These are phyloP conservation scores for Drosophila kohkoa DNA, from an alignment of 1,140 invertebrate species.

Conservation along the genomic window DNA sequence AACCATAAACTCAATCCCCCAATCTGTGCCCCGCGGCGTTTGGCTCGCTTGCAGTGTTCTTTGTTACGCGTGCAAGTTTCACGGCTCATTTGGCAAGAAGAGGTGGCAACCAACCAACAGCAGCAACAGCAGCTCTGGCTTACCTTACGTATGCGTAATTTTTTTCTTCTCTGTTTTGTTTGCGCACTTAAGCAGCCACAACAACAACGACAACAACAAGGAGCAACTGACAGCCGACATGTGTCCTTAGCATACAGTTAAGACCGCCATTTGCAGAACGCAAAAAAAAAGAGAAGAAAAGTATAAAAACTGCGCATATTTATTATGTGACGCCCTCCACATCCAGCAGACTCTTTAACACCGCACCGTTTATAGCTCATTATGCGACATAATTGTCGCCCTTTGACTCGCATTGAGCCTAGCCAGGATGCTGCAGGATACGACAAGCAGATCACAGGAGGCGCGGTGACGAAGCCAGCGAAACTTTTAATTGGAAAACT, in stretches of 20 bases:
- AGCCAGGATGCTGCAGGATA: neutral
- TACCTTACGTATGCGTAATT: slow-evolving; percentile 61
- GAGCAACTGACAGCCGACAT: slow-evolving; percentile 11
- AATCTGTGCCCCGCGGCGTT: neutral
- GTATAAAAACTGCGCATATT: slow-evolving; percentile 38
- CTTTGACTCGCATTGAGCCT: slow-evolving; percentile 12
- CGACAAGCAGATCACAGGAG: neutral
- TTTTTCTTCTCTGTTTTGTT: slow-evolving; percentile 31
- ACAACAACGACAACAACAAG: slow-evolving; percentile 8
- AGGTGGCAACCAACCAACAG: neutral
- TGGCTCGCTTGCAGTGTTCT: slow-evolving; percentile 2
- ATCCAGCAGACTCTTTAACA: too few species aligned
- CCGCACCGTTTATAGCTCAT: slow-evolving; percentile 71
- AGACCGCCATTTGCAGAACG: slow-evolving; percentile 29
- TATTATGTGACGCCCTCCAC: slow-evolving; percentile 11
- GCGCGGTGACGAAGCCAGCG: slow-evolving; percentile 47
- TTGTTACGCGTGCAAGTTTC: slow-evolving; percentile 43
- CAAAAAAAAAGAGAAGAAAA: too few species aligned
- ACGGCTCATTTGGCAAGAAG: slow-evolving; percentile 58
- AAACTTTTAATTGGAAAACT: slow-evolving; percentile 81
- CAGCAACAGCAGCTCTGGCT: neutral
- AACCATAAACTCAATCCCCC: neutral
- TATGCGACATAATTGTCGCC: slow-evolving; percentile 73
- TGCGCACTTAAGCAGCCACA: slow-evolving; percentile 35
- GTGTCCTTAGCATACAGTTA: slow-evolving; percentile 27